Base-by-base conservation (phyloP, 2,888 invertebrate genomes). In the Clanis bilineata region DNA sequence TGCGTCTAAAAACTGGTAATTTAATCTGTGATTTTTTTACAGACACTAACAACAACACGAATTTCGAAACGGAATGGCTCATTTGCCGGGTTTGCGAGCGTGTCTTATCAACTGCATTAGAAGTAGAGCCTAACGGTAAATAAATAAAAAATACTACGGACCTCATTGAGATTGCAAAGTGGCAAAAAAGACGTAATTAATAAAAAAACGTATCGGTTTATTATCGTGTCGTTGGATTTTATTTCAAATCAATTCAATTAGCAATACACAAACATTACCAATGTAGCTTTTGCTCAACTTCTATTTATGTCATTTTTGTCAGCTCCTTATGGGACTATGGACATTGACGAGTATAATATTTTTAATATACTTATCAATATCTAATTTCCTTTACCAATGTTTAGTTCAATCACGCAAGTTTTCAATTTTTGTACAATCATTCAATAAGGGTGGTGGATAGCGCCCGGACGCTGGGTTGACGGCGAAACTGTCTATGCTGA, bases 41-140 rank as follows among this genome's bases (percentile, higher is more conserved):
- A 83, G 84, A 76, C 56, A 39, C 72, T n/a, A 69, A 68, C 56
- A 72, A 65, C 22, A 77, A 67, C 62, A 76, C 74, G 56, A 80
- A 82, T 65, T 84, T 81, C 61, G 90, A 88, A 66, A 78, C 85
- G 0, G 88, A 90, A 43, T 92, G 91, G 91, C 80, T 90, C 0
- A 84, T 91, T 2, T 92, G 91, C 64, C 74, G 79, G 60, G 68
- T 83, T 56, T 92, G 91, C 65, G 82, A 90, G 64, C 83, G 91
- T 51, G 88, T 91, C 4, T 67, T 91, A 56, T 88, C 91, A 23
- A 91, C 89, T 39, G 87, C 85, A 47, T 69, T 88, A 28, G 91
- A 92, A 79, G 74, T 82, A 36, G 85, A 88, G 71, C 85, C 88
- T 15, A 82, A 76, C 62, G 89, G 90, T 90, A 80, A 68, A 43